Evolutionary conservation across 2,113 vertebrate species (phyloP).

Genomic region (Osmerus mordax): DNA sequence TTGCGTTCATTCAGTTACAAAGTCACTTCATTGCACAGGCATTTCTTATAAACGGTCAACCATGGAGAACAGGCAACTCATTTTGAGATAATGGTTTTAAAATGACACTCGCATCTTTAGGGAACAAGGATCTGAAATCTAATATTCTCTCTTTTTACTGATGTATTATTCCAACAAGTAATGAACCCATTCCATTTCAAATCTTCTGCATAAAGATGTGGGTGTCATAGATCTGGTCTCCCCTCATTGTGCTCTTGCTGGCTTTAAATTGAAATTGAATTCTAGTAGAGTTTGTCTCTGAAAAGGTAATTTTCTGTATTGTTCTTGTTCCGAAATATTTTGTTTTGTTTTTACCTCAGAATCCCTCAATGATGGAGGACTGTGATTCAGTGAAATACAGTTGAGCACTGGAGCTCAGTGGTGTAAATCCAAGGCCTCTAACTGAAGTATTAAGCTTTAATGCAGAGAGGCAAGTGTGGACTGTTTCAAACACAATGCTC

Average conservation of each 20-base stretch:
- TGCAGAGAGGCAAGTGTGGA: slow-evolving; percentile 36
- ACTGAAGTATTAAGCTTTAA: slow-evolving; percentile 50
- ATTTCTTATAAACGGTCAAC: too few relatives aligned
- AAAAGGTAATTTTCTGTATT: neutral
- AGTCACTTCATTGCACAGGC: too few relatives aligned
- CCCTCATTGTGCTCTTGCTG: neutral
- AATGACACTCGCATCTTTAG: neutral
- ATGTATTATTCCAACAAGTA: neutral
- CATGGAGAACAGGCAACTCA: neutral
- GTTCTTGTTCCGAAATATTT: slow-evolving; percentile 16
- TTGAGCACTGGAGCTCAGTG: neutral
- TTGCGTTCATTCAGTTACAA: too few relatives aligned
- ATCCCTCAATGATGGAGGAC: neutral
- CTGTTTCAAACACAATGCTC: slow-evolving; percentile 54
- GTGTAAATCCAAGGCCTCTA: slow-evolving; percentile 36
- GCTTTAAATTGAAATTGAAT: slow-evolving; percentile 5
- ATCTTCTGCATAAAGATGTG: neutral
- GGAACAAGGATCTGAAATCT: neutral
- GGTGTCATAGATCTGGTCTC: neutral
- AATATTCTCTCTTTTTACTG: neutral
- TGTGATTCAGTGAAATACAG: slow-evolving; percentile 19
- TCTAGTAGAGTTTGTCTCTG: neutral
- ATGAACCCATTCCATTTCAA: neutral
- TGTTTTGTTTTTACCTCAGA: neutral
- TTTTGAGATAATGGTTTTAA: neutral